Evolutionary conservation across 2,888 invertebrate genomes (phyloP).

Genomic region (Scelioninae gen. 2): DNA sequence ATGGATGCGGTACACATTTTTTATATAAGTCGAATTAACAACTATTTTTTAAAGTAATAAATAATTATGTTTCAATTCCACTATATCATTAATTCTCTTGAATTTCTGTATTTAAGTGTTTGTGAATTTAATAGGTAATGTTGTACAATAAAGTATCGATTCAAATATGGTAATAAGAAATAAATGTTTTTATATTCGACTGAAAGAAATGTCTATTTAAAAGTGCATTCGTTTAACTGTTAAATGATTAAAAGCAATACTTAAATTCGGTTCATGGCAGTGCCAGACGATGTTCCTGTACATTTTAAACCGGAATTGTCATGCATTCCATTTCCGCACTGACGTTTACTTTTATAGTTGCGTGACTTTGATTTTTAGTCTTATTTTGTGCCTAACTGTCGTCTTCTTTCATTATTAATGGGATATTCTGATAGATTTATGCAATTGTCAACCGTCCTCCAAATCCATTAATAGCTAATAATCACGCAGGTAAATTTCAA

Average conservation of each 20-base stretch:
- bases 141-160: too few species aligned
- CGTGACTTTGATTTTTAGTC: slow-evolving; percentile 22
- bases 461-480: too few species aligned
- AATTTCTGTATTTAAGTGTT: too few species aligned
- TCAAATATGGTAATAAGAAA: too few species aligned
- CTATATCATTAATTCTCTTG: too few species aligned
- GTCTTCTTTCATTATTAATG: background rate
- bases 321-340: slow-evolving; percentile 89
- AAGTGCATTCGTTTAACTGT: slow-evolving; percentile 99
- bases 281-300: slow-evolving; percentile 91
- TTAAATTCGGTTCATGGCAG: slow-evolving; percentile 95
- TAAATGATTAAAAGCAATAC: slow-evolving; percentile 96
- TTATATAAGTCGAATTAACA: too few species aligned
- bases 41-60: too few species aligned
- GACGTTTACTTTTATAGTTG: slow-evolving; percentile 79
- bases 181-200: too few species aligned
- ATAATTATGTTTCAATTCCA: too few species aligned
- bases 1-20: slow-evolving; percentile 76
- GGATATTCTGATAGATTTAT: background rate
- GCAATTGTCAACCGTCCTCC: background rate
- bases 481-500: too few species aligned
- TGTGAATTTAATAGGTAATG: too few species aligned
- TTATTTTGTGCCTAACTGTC: slow-evolving; percentile 1
- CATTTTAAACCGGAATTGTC: slow-evolving; percentile 98
- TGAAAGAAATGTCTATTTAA: too few species aligned